Conservation (phyloP, 1,140 invertebrate genomes). For the Globodera rostochiensis region DNA sequence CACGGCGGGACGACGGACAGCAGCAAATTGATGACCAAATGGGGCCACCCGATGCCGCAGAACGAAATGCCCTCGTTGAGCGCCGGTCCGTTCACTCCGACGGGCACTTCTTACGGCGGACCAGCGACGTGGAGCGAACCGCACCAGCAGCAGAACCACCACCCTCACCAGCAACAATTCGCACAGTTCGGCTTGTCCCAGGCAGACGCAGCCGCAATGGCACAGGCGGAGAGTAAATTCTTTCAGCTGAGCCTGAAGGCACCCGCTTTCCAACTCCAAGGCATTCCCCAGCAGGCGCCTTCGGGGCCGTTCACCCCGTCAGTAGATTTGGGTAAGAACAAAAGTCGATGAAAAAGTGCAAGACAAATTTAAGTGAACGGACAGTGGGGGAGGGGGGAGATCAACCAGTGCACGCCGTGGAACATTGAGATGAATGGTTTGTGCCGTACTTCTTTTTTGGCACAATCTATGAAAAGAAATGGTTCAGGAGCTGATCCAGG, state of each 20-base stretch:
- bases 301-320: background rate
- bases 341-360: background rate
- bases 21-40: slow-evolving; percentile 30
- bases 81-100: slow-evolving; percentile 10
- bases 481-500: background rate
- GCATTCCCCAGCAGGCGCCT: slow-evolving; percentile 3
- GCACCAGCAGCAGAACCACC: slow-evolving; percentile 18
- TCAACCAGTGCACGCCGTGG: slow-evolving; percentile 32
- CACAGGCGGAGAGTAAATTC: slow-evolving; percentile 6
- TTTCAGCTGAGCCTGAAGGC: background rate
- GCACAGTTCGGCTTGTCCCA: slow-evolving; percentile 5
- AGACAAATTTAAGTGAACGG: background rate
- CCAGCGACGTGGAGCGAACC: slow-evolving; percentile 13
- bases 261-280: background rate
- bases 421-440: slow-evolving; percentile 27
- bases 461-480: background rate
- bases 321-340: background rate
- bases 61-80: background rate
- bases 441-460: background rate
- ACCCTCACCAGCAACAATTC: slow-evolving; percentile 11
- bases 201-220: slow-evolving; percentile 1
- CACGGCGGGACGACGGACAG: background rate
- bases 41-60: slow-evolving; percentile 14
- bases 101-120: background rate
- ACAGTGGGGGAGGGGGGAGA: slow-evolving; percentile 32